Base-by-base conservation (phyloP, 2,888 invertebrate species). In the Drosophila nr. medialis region DNA sequence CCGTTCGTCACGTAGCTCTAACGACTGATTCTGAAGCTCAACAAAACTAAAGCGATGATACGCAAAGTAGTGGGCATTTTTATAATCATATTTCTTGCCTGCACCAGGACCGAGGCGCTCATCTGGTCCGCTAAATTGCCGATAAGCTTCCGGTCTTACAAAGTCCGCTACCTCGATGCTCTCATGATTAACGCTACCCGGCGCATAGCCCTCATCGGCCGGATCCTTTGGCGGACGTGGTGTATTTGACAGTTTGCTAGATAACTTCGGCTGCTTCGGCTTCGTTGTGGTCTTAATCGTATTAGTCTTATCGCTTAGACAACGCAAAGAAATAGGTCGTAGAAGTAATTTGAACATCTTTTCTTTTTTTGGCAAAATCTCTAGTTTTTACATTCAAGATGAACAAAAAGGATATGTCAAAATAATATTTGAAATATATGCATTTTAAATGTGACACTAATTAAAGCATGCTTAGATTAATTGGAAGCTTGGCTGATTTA, bases 201-300 rank as follows among this genome's bases (percentile, higher is more conserved):
- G 91, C 21, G 78, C 66, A 56, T 92, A 92, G 29, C 88, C 73
- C 29, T 67, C 70, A 18, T 91, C 86, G 0, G 91, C 90, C 0
- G 92, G 92, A 72, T 92, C 92, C 64, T 89, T 91, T 1, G 91
- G 90, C 2, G 91, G 90, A 48, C 84, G 89, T 1, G 90, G 89
- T 2, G 86, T 89, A 40, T 84, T 89, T 11, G 75, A 77, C 0
- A 58, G 74, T 6, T 81, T 77, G 32, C 7, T 70, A n/a, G 61
- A 53, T 10, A 65, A 15, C 29, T 42, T 60, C 1, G 53, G 24
- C 15, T 53, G 15, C 27, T 50, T 60, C 1, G 54, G 18, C 13
- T 54, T n/a, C 7, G 7, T n/a, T 7, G 4, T 18, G 7, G 36
- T 11, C 8, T 42, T 36, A 15, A 10, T 8, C 10, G 6, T 40